Evolutionary conservation across 2,888 invertebrate genomes (phyloP).

Genomic region (Tipula confusa): DNA sequence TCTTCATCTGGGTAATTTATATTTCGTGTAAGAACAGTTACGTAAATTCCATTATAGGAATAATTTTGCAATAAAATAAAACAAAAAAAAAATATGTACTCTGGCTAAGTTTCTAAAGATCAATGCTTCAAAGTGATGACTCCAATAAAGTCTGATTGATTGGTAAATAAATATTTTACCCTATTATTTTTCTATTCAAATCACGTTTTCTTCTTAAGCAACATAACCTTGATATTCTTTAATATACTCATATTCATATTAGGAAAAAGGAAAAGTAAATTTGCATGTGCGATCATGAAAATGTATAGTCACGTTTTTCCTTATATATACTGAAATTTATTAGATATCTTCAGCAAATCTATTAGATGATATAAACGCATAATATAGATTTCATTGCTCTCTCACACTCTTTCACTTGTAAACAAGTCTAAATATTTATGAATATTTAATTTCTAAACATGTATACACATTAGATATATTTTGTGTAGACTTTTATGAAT

Average conservation of each 20-base stretch:
- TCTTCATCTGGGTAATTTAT: too few relatives aligned
- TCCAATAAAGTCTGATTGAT: not conserved
- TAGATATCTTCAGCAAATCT: not conserved
- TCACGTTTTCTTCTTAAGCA: not conserved
- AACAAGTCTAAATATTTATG: not conserved
- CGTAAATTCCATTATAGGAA: too few relatives aligned
- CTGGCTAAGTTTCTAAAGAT: too few relatives aligned
- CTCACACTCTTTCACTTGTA: not conserved
- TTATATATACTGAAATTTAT: not conserved
- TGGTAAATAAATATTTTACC: not conserved
- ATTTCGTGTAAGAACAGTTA: too few relatives aligned
- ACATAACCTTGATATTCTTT: not conserved
- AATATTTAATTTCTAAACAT: not conserved
- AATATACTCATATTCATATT: not conserved
- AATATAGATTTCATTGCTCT: not conserved
- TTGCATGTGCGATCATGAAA: not conserved
- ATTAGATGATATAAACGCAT: not conserved
- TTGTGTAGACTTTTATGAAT: not conserved
- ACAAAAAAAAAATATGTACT: too few relatives aligned
- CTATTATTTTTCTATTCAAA: not conserved
- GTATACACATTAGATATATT: not conserved
- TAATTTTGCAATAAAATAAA: too few relatives aligned
- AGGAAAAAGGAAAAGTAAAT: not conserved
- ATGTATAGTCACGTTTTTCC: not conserved
- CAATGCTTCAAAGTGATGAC: too few relatives aligned